Percentiles rank a stretch among this genome's conserved stretches.
Evolutionary conservation across 2,797 vertebrate species (phyloP).

Genomic region (Brachyalestes nurse): DNA sequence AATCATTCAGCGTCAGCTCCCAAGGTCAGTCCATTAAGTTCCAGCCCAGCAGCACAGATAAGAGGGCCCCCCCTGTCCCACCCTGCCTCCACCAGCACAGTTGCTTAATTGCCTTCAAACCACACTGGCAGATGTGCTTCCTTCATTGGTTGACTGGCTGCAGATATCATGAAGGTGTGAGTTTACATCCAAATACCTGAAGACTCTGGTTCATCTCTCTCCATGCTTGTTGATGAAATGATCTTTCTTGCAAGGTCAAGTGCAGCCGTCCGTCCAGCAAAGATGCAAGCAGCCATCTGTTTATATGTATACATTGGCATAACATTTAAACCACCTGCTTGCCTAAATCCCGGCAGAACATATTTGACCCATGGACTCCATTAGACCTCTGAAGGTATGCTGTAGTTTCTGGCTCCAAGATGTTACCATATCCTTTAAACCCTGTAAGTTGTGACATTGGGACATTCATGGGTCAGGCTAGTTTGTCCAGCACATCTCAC

Average conservation of each 20-base stretch:
- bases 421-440: too few relatives aligned
- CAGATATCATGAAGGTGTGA: conserved; percentile 10
- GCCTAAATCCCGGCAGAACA: too few relatives aligned
- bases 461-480: too few relatives aligned
- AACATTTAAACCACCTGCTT: too few relatives aligned
- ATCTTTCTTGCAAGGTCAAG: conserved; percentile 27
- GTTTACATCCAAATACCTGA: neutral
- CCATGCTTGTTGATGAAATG: neutral
- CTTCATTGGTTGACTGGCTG: conserved; percentile 28
- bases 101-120: conserved; percentile 26
- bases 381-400: too few relatives aligned
- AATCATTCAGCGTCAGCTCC: conserved; percentile 41
- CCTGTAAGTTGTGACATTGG: too few relatives aligned
- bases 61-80: neutral
- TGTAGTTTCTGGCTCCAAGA: too few relatives aligned
- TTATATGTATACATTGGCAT: too few relatives aligned
- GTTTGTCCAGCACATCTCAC: too few relatives aligned
- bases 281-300: too few relatives aligned
- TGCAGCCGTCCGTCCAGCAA: too few relatives aligned
- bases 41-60: conserved; percentile 20
- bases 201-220: conserved; percentile 3
- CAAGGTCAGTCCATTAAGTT: conserved; percentile 57
- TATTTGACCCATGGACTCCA: too few relatives aligned
- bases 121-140: conserved; percentile 21
- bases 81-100: neutral